phyloP scores from a whole-genome alignment of 2,113 vertebrate species.

The Pseudois nayaur region DNA sequence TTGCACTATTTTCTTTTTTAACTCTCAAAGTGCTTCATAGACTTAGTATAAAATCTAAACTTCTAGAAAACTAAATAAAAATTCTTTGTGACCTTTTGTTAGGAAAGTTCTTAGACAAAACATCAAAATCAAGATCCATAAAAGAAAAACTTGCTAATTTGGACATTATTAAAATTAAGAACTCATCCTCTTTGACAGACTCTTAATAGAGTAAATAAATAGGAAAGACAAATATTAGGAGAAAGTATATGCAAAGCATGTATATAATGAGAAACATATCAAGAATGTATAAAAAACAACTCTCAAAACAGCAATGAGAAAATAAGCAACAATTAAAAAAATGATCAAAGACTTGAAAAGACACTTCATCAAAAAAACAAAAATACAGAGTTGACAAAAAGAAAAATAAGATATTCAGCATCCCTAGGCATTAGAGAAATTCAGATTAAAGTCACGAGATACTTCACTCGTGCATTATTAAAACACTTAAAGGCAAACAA shows the following conservation, averaged over 20 bases:
- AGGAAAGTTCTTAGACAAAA: neutral
- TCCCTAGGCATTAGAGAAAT: neutral
- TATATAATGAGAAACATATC: neutral
- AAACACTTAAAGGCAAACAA: neutral
- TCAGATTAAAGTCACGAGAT: neutral
- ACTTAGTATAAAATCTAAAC: neutral
- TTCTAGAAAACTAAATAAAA: neutral
- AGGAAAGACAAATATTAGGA: neutral
- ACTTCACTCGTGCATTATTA: neutral
- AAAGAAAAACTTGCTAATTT: neutral
- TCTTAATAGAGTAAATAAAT: neutral
- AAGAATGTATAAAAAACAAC: neutral
- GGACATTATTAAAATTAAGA: neutral
- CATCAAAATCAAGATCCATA: neutral
- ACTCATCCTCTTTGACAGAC: neutral
- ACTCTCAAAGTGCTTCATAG: neutral
- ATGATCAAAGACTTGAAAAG: neutral
- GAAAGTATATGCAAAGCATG: neutral
- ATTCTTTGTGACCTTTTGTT: neutral
- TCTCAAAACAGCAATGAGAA: neutral
- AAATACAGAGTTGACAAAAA: neutral
- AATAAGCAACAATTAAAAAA: neutral
- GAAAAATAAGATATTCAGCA: neutral
- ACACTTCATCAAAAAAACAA: neutral
- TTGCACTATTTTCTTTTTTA: neutral